phyloP scores from a whole-genome alignment of 1,140 invertebrate genomes.

The Oedothorax gibbosus region DNA sequence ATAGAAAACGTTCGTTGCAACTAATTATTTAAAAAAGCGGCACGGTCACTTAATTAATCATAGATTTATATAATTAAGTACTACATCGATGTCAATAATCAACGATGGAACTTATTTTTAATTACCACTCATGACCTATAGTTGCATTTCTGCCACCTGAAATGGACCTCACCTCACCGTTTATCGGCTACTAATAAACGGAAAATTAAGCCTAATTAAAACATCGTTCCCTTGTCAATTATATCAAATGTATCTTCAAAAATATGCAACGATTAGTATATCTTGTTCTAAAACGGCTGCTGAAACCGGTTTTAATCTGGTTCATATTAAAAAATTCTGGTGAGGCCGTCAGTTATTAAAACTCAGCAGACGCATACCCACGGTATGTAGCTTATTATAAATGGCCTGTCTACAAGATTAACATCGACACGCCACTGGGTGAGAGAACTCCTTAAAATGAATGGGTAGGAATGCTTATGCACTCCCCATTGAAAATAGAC shows the following conservation, averaged over 20 bases:
- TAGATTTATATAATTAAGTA: background rate
- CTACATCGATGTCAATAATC: background rate
- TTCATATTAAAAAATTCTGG: slow-evolving; percentile 11
- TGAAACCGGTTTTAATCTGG: background rate
- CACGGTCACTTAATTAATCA: background rate
- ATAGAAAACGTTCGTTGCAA: too few species aligned
- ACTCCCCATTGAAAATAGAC: background rate
- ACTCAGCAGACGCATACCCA: background rate
- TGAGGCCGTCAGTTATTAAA: background rate
- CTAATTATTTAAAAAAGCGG: too few species aligned
- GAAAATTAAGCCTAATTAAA: slow-evolving; percentile 23
- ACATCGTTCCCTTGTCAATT: background rate
- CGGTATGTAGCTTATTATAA: background rate
- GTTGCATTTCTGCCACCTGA: too few species aligned
- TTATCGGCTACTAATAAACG: slow-evolving; percentile 6
- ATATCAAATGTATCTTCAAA: background rate
- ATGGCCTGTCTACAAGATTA: background rate
- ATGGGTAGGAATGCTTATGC: background rate
- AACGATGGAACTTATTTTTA: background rate
- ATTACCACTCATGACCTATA: background rate
- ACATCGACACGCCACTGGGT: background rate
- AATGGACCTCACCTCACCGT: background rate
- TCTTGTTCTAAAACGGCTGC: background rate
- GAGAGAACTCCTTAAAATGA: background rate
- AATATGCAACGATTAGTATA: slow-evolving; percentile 8